Base-by-base conservation (phyloP, 2,888 invertebrate genomes). In the Ophion ventricosus region DNA sequence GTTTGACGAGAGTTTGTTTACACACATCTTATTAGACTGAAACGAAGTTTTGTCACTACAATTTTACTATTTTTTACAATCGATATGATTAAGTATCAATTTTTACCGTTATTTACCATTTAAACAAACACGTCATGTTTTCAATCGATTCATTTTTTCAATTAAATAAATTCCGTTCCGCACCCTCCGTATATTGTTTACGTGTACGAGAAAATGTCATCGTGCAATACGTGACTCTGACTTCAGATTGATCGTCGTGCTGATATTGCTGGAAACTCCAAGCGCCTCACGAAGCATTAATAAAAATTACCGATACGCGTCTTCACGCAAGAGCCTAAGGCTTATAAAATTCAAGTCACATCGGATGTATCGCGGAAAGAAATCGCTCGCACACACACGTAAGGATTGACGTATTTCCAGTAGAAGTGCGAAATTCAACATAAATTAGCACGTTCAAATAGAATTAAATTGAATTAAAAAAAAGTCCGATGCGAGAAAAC, bases 161-260 rank as follows among this genome's bases (percentile, higher is more conserved):
- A n/a, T 26, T 26, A 20, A n/a, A 29, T 17, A 63, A 74, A 49
- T 10, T 5, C 11, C 25, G 25, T 73, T 74, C 40, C 26, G 43
- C 14, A 14, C 43, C 26, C 10, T 64, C 20, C 25, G 23, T 4
- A 61, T 17, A 3, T 25, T 20, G 35, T 49, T 11, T 69, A 11
- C 23, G 17, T 63, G 49, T 29, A 59, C 20, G 14, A 72, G 66
- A 35, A 70, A 83, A 54, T 77, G 61, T 67, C 73, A 54, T 66
- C 40, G 26, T 5, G 17, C 29, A 64, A 63, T 80, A 69, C 77
- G 73, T 77, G 69, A 77, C 25, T 40, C 63, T 57, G 59, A 56
- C 64, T 69, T 43, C 17, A 26, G 73, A 84, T 84, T 40, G 76
- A 75, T 80, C 40, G 66, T 25, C 66, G 14, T 25, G n/a, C 11